These are phyloP conservation scores for Montipora capricornis DNA, from an alignment of 64 coral and sea anemone genomes.

Conservation along the genomic window DNA sequence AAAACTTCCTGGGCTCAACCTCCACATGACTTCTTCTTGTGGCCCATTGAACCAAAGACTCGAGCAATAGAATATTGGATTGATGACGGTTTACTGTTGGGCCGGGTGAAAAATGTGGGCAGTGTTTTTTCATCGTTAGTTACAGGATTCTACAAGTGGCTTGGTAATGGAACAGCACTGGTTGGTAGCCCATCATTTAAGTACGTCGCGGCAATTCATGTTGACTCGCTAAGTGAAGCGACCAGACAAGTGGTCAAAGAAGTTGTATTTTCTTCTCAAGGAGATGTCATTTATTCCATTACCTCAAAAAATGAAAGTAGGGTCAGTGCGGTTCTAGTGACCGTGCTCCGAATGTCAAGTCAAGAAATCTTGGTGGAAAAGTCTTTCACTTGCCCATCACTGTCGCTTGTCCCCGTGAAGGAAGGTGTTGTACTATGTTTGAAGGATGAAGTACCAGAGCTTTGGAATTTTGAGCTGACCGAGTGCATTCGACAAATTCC, in stretches of 20 bases:
- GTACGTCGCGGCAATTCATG: neutral
- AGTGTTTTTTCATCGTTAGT: neutral
- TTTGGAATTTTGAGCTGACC: too few relatives aligned
- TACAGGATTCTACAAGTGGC: neutral
- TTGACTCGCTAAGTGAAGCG: too few relatives aligned
- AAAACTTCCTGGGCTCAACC: too few relatives aligned
- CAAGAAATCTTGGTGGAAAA: neutral
- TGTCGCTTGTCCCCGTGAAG: neutral
- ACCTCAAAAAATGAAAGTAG: neutral
- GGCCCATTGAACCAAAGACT: neutral
- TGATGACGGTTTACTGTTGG: neutral
- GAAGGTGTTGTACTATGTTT: neutral
- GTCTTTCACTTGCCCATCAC: too few relatives aligned
- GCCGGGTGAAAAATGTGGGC: neutral
- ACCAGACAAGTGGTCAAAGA: neutral
- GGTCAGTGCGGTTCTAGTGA: neutral
- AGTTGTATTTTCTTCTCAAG: neutral
- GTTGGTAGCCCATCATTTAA: neutral
- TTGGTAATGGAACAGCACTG: neutral
- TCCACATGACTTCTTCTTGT: too few relatives aligned
- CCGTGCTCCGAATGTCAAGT: neutral
- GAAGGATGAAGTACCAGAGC: neutral
- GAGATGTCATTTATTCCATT: conserved; percentile 4
- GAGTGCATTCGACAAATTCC: too few relatives aligned
- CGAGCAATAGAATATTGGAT: neutral